Evolutionary conservation across 2,888 invertebrate species (phyloP).

Genomic region (Eupithecia subumbrata): DNA sequence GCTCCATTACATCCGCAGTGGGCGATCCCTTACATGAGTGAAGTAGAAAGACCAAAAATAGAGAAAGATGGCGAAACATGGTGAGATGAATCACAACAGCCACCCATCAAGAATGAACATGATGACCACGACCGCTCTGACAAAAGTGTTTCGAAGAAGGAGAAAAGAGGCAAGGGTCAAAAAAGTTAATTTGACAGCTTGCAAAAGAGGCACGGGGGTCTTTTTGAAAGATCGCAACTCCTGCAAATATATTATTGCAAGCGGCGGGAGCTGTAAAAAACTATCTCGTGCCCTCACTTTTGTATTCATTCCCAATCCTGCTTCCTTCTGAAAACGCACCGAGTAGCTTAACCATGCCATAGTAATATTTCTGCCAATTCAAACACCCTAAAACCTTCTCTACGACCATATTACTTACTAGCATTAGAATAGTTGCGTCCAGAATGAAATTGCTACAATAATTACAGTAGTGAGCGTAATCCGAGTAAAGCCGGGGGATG

Average conservation of each 20-base stretch:
- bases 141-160: too few species aligned
- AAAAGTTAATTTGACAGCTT: too few species aligned
- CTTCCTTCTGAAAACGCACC: neutral
- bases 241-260: neutral
- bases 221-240: neutral
- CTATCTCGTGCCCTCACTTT: neutral
- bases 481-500: conserved; percentile 28
- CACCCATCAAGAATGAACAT: too few species aligned
- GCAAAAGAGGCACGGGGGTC: too few species aligned
- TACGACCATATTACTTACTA: conserved; percentile 3
- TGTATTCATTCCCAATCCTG: neutral
- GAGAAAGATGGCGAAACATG: too few species aligned
- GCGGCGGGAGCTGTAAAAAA: neutral
- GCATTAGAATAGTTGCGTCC: conserved; percentile 13
- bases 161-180: too few species aligned
- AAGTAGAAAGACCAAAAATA: too few species aligned
- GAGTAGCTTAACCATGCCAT: neutral
- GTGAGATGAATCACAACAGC: too few species aligned
- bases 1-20: too few species aligned
- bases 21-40: too few species aligned
- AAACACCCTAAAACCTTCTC: neutral
- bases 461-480: conserved; percentile 17
- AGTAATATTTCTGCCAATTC: neutral
- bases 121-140: too few species aligned
- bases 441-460: conserved; percentile 22